Evolutionary conservation across 2,888 invertebrate species (phyloP).

Genomic region (Ectemnius continuus): DNA sequence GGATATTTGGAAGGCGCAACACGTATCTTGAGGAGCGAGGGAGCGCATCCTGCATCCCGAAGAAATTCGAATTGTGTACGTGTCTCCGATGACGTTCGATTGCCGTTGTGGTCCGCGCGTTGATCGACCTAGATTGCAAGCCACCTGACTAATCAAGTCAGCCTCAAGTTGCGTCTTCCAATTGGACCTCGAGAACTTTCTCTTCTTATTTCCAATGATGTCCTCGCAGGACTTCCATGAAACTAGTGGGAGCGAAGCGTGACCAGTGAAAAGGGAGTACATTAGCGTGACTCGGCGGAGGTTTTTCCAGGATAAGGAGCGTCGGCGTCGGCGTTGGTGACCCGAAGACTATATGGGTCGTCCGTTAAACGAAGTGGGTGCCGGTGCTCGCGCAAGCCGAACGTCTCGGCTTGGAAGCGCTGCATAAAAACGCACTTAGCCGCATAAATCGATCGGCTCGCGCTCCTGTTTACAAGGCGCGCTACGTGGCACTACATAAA

Average conservation of each 20-base stretch:
- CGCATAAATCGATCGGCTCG: constrained; percentile 61
- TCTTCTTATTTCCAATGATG: no score
- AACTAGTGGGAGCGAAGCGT: neutral
- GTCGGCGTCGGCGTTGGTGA: neutral
- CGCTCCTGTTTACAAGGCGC: constrained; percentile 54
- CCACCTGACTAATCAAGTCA: constrained; percentile 5
- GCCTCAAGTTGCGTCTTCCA: neutral
- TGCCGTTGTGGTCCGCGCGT: constrained; percentile 11
- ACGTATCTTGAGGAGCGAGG: neutral
- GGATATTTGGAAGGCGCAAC: constrained; percentile 17
- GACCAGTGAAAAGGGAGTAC: neutral
- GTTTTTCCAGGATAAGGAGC: neutral
- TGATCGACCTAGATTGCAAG: constrained; percentile 23
- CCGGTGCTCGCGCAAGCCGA: constrained; percentile 29
- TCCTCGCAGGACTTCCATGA: neutral
- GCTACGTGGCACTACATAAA: constrained; percentile 53
- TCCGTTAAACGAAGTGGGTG: constrained; percentile 52
- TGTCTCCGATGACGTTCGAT: neutral
- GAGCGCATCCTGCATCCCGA: neutral
- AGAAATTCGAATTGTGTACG: constrained; percentile 11
- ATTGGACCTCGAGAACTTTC: no score
- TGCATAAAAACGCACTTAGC: constrained; percentile 64
- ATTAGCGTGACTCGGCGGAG: neutral
- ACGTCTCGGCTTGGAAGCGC: constrained; percentile 57
- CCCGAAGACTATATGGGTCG: constrained; percentile 29